phyloP scores from a whole-genome alignment of 2,113 vertebrate genomes.

The Hippocampus abdominalis region DNA sequence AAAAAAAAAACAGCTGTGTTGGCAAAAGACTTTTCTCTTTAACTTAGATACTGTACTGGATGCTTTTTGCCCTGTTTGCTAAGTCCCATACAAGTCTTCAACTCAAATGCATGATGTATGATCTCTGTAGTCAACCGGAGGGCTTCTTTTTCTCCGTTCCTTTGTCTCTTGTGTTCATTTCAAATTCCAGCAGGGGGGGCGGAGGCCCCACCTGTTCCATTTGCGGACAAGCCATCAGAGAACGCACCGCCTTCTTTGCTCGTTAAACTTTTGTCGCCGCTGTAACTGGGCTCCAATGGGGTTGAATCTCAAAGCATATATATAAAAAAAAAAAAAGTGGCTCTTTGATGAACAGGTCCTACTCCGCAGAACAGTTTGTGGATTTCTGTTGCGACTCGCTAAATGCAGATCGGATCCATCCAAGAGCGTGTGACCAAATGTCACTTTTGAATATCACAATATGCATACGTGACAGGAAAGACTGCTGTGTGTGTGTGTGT shows the following conservation, averaged over 20 bases:
- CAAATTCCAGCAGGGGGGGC: conserved; percentile 15
- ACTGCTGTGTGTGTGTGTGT: conserved; percentile 12
- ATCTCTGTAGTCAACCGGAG: not conserved
- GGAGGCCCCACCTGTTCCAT: not conserved
- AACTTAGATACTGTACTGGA: conserved; percentile 60
- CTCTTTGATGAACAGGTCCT: conserved; percentile 1
- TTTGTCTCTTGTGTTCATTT: conserved; percentile 17
- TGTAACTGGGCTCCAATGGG: conserved; percentile 5
- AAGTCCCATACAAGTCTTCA: conserved; percentile 53
- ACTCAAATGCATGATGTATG: not conserved
- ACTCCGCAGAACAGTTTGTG: not conserved
- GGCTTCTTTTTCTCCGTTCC: not conserved
- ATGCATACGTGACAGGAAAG: conserved; percentile 38
- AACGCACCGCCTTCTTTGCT: conserved; percentile 17
- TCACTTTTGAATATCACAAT: conserved; percentile 28
- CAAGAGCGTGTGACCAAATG: conserved; percentile 32
- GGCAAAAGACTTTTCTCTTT: conserved; percentile 59
- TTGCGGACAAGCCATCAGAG: not conserved
- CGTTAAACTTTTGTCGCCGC: conserved; percentile 3
- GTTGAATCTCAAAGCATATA: conserved; percentile 33
- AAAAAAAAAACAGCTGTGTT: conserved; percentile 46
- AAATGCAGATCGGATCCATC: conserved; percentile 42
- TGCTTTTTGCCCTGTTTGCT: conserved; percentile 31
- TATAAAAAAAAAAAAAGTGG: not conserved
- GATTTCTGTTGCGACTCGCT: conserved; percentile 37